Evolutionary conservation across 2,113 vertebrate species (phyloP).

Genomic region (Anseranas semipalmata): DNA sequence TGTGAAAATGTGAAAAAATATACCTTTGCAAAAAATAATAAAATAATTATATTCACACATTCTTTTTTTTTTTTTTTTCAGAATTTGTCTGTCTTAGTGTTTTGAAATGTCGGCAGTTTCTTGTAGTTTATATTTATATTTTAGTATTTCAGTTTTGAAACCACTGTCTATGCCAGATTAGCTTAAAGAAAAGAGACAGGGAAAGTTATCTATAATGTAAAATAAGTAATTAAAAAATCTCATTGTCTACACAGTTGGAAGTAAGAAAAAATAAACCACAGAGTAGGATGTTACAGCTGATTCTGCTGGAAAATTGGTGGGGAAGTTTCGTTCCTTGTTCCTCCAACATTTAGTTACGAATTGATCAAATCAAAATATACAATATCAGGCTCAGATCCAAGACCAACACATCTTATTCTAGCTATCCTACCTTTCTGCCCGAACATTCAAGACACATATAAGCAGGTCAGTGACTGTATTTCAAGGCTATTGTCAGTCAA

Average conservation of each 20-base stretch:
- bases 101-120: not conserved
- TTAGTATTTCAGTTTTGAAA: not conserved
- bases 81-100: not conserved
- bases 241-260: not conserved
- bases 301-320: constrained; percentile 2
- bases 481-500: not conserved
- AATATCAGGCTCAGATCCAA: constrained; percentile 37
- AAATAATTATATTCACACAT: not conserved
- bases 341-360: not conserved
- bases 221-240: not conserved
- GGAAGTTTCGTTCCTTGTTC: not conserved
- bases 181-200: not conserved
- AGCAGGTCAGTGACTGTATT: not conserved
- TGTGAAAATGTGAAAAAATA: not conserved
- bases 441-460: not conserved
- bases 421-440: not conserved
- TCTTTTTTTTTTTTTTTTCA: no score
- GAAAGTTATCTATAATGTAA: not conserved
- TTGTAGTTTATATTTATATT: not conserved
- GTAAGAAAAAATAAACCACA: not conserved
- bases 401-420: not conserved
- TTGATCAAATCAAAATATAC: constrained; percentile 19
- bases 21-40: not conserved
- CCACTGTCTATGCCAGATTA: not conserved
- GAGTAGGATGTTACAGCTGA: not conserved